Evolutionary conservation across 2,888 invertebrate genomes (phyloP).

Genomic region (Drosophila leonis): DNA sequence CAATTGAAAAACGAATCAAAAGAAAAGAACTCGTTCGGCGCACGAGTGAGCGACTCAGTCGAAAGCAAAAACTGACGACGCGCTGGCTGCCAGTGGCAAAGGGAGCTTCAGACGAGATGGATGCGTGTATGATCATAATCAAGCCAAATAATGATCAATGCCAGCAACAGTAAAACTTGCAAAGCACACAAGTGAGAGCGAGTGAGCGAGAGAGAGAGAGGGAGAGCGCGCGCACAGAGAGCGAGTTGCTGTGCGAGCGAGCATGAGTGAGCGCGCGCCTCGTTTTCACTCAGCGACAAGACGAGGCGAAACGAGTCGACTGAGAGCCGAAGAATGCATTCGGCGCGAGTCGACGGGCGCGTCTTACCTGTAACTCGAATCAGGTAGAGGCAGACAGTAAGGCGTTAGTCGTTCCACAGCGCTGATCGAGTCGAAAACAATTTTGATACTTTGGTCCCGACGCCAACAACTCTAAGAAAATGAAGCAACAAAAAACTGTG

Average conservation of each 20-base stretch:
- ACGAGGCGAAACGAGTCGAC: constrained; percentile 15
- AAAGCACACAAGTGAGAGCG: constrained; percentile 10
- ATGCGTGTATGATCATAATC: constrained; percentile 74
- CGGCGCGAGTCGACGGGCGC: constrained; percentile 16
- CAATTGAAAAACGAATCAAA: constrained; percentile 21
- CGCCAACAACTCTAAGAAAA: constrained; percentile 26
- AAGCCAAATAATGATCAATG: constrained; percentile 50
- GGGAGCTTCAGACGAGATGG: constrained; percentile 72
- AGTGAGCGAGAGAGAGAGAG: neutral
- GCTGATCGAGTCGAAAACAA: constrained; percentile 85
- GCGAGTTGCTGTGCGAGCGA: constrained; percentile 5
- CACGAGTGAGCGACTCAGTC: constrained; percentile 17
- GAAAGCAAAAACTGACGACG: constrained; percentile 66
- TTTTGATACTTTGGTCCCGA: constrained; percentile 64
- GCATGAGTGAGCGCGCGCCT: neutral
- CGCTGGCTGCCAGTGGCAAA: constrained; percentile 75
- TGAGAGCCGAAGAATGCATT: constrained; percentile 37
- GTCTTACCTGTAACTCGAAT: constrained; percentile 80
- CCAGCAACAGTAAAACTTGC: constrained; percentile 65
- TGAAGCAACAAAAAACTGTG: constrained; percentile 27
- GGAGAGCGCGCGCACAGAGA: constrained; percentile 13
- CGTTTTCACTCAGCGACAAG: constrained; percentile 41
- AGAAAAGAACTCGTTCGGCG: constrained; percentile 7
- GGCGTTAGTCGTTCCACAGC: constrained; percentile 86
- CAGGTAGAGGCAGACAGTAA: constrained; percentile 86